phyloP scores from a whole-genome alignment of 2,888 invertebrate species.

The Drosophila melanosoma region DNA sequence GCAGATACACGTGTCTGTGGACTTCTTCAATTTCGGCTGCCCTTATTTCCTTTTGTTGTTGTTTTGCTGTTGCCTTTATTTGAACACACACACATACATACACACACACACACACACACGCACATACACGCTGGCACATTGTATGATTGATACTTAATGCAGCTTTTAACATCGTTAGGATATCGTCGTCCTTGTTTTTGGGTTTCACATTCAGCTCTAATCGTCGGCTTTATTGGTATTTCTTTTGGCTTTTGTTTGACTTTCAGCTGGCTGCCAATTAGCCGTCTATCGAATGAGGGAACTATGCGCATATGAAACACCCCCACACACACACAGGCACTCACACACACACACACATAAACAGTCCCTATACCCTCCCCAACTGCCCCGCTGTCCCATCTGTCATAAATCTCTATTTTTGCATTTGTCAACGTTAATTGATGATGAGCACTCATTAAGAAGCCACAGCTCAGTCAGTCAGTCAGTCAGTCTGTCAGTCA shows the following conservation, averaged over 20 bases:
- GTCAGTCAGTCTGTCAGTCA: constrained; percentile 30
- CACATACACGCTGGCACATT: constrained; percentile 26
- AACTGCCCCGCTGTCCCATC: not conserved
- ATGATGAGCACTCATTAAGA: constrained; percentile 75
- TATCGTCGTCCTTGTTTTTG: constrained; percentile 54
- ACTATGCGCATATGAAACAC: constrained; percentile 11
- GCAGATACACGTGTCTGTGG: constrained; percentile 58
- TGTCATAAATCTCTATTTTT: constrained; percentile 46
- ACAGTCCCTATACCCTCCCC: not conserved
- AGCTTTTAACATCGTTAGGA: constrained; percentile 77
- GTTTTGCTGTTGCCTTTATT: constrained; percentile 6
- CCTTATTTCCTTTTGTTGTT: constrained; percentile 34
- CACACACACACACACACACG: constrained; percentile 5
- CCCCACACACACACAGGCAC: not conserved
- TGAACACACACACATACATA: constrained; percentile 8
- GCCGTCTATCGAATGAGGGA: constrained; percentile 56
- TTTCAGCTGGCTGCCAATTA: constrained; percentile 72
- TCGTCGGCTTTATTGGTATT: constrained; percentile 74
- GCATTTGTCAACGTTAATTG: constrained; percentile 79
- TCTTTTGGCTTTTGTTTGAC: constrained; percentile 75
- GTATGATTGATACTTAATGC: constrained; percentile 76
- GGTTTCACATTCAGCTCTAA: constrained; percentile 42
- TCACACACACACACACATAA: not conserved
- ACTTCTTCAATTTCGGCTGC: constrained; percentile 61
- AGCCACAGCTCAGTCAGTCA: constrained; percentile 38